phyloP scores from a whole-genome alignment of 2,797 vertebrate genomes.

The Somateria mollissima region DNA sequence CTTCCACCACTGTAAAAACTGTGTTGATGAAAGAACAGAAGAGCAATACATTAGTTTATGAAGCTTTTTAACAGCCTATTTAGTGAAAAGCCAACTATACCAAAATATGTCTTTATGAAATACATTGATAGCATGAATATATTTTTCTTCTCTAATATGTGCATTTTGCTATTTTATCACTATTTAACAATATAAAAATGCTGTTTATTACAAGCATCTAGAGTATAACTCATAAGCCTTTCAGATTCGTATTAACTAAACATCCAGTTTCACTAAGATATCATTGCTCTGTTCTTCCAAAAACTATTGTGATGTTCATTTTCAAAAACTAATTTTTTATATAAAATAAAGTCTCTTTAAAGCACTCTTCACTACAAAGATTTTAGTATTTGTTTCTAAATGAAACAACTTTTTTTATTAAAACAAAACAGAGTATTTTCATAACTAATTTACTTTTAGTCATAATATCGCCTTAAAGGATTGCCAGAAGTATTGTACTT shows the following conservation, averaged over 20 bases:
- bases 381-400: conserved; percentile 25
- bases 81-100: neutral
- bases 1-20: neutral
- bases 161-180: neutral
- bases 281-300: neutral
- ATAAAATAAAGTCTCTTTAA: conserved; percentile 11
- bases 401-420: neutral
- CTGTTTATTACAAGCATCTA: neutral
- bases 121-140: neutral
- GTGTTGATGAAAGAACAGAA: neutral
- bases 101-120: neutral
- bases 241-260: conserved; percentile 7
- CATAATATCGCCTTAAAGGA: neutral
- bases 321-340: conserved; percentile 19
- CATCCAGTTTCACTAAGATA: neutral
- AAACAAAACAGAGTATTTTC: conserved; percentile 15
- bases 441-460: conserved; percentile 26
- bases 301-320: neutral
- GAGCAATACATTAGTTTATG: neutral
- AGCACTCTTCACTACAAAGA: neutral
- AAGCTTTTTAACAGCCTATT: neutral
- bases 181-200: neutral
- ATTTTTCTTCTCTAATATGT: neutral
- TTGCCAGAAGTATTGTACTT: conserved; percentile 32
- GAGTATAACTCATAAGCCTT: neutral